Evolutionary conservation across 2,113 vertebrate species (phyloP), one percentile per base, ranked within the genome.

Genomic region (Alethe diademata): DNA sequence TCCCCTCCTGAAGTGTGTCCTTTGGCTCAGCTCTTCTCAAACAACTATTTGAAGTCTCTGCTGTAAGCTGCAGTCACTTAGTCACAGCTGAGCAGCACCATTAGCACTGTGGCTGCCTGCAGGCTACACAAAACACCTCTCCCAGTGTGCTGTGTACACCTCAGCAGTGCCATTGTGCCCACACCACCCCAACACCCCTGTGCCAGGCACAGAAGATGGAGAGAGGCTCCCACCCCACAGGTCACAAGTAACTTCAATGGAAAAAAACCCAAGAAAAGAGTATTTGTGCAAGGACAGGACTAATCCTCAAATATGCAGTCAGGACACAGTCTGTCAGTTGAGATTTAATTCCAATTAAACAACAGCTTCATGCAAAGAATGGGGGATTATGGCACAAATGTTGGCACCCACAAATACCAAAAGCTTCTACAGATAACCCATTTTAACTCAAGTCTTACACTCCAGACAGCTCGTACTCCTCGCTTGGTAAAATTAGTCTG

Each of bases 61-160:
- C 84, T 73, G 94, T 74, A 89, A 87, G 70, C 53, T 33, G 70
- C 84, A 94, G 85, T 47, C 93, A 79, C 62, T 91, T 66, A 93
- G 90, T 94, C 94, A 94, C 78, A 92, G 90, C 74, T 62, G 50
- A 90, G 62, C 87, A 92, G 82, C 81, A 76, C 62, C 47, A 62
- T 43, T 76, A 95, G 78, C 81, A 62, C 90, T 86, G 94, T 26
- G 0, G 89, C 58, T 90, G 91, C 89, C 89, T 75, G 78, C 50
- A 79, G 78, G 92, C 81, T 66, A 60, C 50, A 79, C 10, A 7
- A 35, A 91, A 72, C 70, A 75, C 84, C 78, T 82, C 74, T 96
- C 29, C 58, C 47, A 43, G 15, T 0, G 23, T 4, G 8, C 48
- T 12, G 31, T 5, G 61, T 11, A 8, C 7, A 38, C 36, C 78